These are phyloP conservation scores for Harmothoe impar DNA, from an alignment of 2,888 invertebrate species.

Conservation along the genomic window DNA sequence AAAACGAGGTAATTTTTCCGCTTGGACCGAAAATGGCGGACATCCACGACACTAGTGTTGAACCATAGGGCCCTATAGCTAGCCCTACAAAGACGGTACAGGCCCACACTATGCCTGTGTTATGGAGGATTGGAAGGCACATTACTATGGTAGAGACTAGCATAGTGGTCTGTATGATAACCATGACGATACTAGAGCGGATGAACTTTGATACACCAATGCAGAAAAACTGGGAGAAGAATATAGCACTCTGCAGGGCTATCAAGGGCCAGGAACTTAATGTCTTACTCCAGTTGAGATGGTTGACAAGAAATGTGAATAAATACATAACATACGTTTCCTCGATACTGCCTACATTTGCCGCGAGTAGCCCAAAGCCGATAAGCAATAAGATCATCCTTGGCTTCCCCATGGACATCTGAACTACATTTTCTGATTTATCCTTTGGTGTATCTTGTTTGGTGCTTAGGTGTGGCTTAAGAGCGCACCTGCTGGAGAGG, in stretches of 20 bases:
- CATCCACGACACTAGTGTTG: constrained; percentile 40
- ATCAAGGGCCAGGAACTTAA: not conserved
- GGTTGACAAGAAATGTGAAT: constrained; percentile 12
- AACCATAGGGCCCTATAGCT: not conserved
- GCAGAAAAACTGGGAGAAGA: not conserved
- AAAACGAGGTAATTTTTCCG: constrained; percentile 27
- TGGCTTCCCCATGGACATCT: not conserved
- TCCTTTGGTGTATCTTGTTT: not conserved
- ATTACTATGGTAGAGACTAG: not conserved
- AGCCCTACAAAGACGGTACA: not conserved
- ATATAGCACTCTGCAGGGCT: not conserved
- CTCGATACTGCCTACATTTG: not conserved
- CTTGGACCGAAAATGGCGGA: not conserved
- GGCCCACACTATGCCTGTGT: not conserved
- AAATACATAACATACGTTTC: not conserved
- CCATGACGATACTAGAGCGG: not conserved
- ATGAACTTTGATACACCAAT: not conserved
- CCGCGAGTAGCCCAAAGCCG: not conserved
- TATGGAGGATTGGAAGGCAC: not conserved
- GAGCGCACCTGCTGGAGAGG: not conserved
- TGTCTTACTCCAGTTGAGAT: not conserved
- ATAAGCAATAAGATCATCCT: not conserved
- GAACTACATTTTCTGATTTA: not conserved
- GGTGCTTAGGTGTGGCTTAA: not conserved
- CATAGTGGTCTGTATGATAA: constrained; percentile 1